Percentiles rank a stretch among this genome's conserved stretches.
Conservation (phyloP, 2,888 invertebrate species). For the Scaptomyza parva region DNA sequence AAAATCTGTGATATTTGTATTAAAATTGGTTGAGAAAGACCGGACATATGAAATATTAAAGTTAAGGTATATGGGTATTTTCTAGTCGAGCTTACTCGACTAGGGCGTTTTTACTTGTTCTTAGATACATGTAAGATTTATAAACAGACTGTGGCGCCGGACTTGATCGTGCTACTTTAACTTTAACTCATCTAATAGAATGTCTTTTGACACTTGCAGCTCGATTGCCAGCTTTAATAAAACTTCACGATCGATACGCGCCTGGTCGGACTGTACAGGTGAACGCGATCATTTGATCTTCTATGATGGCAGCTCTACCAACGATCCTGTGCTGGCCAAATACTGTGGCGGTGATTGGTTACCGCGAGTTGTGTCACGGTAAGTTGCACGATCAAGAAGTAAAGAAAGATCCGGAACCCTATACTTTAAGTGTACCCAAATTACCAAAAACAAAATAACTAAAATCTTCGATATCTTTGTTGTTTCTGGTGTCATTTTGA, state of each 20-base stretch:
- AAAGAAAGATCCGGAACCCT: neutral
- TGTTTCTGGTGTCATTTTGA: neutral
- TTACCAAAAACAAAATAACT: neutral
- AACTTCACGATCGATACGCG: conserved; percentile 89
- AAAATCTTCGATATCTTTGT: neutral
- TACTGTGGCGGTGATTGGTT: conserved; percentile 95
- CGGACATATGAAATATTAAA: no score
- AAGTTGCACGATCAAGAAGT: conserved; percentile 56
- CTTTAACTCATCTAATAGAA: neutral
- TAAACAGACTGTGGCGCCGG: neutral
- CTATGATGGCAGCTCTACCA: conserved; percentile 93
- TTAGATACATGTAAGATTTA: neutral
- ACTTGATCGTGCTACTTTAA: neutral
- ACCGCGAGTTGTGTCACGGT: conserved; percentile 90
- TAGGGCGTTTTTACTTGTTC: no score
- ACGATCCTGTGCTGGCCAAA: conserved; percentile 93
- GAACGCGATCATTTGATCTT: conserved; percentile 93
- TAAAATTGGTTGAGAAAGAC: no score
- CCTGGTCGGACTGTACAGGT: conserved; percentile 93
- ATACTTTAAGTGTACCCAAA: neutral
- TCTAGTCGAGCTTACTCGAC: no score
- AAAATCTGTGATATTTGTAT: no score
- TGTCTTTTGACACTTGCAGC: conserved; percentile 60
- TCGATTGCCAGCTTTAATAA: conserved; percentile 88
- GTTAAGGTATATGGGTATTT: no score